Conservation (phyloP, 2,113 vertebrate genomes). For the Myrmecobius fasciatus region DNA sequence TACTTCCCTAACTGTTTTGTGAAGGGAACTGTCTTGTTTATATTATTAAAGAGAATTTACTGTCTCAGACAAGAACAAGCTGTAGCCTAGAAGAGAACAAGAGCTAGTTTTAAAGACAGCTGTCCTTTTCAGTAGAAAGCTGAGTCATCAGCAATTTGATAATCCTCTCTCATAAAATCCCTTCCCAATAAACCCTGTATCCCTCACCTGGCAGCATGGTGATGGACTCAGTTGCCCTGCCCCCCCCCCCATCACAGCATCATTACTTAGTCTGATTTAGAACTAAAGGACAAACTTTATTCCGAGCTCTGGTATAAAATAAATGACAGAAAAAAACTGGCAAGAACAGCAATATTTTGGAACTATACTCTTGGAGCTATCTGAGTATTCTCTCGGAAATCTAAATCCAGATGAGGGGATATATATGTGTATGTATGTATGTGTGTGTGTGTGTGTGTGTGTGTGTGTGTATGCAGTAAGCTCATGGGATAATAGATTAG, state of each 20-base stretch:
- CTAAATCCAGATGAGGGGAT: conserved; percentile 44
- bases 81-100: background rate
- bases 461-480: no score
- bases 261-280: conserved; percentile 1
- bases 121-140: conserved; percentile 37
- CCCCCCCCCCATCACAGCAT: background rate
- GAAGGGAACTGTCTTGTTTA: conserved; percentile 24
- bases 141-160: conserved; percentile 46
- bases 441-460: no score
- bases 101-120: background rate
- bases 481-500: background rate
- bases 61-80: conserved; percentile 30
- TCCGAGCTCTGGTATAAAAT: conserved; percentile 23
- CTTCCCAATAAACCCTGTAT: background rate
- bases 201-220: background rate
- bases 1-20: conserved; percentile 23
- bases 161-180: background rate
- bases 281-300: conserved; percentile 6
- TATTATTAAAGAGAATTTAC: conserved; percentile 54
- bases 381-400: conserved; percentile 1
- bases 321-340: conserved; percentile 27
- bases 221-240: conserved; percentile 9
- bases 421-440: no score
- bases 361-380: background rate
- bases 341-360: background rate